Base-by-base conservation (phyloP, 2,888 invertebrate species). In the Cyclophora punctaria region DNA sequence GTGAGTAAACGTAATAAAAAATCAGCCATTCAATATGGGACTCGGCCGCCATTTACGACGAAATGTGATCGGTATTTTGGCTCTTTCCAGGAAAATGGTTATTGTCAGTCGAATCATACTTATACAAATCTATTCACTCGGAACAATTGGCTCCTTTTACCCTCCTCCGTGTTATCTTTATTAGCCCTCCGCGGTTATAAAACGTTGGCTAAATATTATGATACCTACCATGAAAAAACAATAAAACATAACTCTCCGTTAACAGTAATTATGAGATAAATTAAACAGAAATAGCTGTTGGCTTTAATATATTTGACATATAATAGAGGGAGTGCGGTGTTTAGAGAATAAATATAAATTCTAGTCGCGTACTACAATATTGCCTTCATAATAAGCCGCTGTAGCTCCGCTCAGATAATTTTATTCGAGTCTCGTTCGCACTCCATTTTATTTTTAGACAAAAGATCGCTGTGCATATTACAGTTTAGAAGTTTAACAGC, bases 361-460 rank as follows among this genome's bases (percentile, higher is more conserved):
- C 82, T 56, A 59, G 54, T 54, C 69, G 70, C 74, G 76, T 78
- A 65, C 71, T 67, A 64, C 71, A 75, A 79, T 79, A 82, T 79
- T 79, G 80, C 78, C 77, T 78, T 73, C 71, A 75, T 80, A 80
- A 82, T 80, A 80, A 80, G 77, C 75, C 73, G 69, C 68, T 69
- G 55, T 55, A 60, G 63, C 62, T 56, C 57, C 59, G 51, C 57
- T 57, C 56, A 64, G 66, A 63, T 63, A 70, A 75, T 74, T 71
- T 75, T 73, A 78, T 78, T 78, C 75, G 60, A 63, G 62, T 58
- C 70, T 67, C 73, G 75, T 75, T 67, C 66, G 63, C 67, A 71
- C 71, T 75, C 67, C 69, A 71, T 78, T 78, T 80, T 81, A 79
- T 80, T 81, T 80, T 81, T 75, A 78, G 69, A 75, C 69, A 71